These are phyloP conservation scores for Conopomorpha cramerella DNA, from an alignment of 1,140 invertebrate genomes.

Conservation along the genomic window DNA sequence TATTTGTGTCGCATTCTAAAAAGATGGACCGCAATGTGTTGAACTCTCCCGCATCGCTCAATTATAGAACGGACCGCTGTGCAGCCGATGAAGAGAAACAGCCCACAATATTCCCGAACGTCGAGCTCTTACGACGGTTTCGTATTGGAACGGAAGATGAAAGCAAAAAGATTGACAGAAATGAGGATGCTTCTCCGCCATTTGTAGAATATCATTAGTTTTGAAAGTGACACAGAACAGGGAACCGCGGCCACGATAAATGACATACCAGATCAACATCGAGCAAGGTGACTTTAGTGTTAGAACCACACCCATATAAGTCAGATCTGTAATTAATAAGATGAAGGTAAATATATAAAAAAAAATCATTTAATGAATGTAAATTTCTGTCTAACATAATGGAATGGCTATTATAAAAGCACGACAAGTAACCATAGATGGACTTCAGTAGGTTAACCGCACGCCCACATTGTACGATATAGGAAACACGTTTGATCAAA, in stretches of 20 bases:
- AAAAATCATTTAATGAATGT: no score
- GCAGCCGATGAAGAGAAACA: slow-evolving; percentile 25
- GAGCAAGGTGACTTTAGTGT: no score
- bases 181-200: slow-evolving; percentile 23
- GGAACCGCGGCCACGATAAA: not conserved
- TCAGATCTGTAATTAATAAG: no score
- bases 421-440: not conserved
- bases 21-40: slow-evolving; percentile 57
- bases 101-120: slow-evolving; percentile 12
- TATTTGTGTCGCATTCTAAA: slow-evolving; percentile 61
- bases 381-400: no score
- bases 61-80: slow-evolving; percentile 54
- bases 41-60: slow-evolving; percentile 58
- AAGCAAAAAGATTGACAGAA: slow-evolving; percentile 15
- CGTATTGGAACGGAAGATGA: slow-evolving; percentile 1
- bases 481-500: no score
- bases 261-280: no score
- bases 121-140: slow-evolving; percentile 20
- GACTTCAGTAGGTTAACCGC: not conserved
- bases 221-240: not conserved
- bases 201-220: slow-evolving; percentile 22
- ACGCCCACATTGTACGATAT: no score
- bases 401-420: no score
- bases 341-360: no score
- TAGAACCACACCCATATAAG: no score